Evolutionary conservation across 2,888 invertebrate genomes (phyloP).

Genomic region (Hecatera dysodea): DNA sequence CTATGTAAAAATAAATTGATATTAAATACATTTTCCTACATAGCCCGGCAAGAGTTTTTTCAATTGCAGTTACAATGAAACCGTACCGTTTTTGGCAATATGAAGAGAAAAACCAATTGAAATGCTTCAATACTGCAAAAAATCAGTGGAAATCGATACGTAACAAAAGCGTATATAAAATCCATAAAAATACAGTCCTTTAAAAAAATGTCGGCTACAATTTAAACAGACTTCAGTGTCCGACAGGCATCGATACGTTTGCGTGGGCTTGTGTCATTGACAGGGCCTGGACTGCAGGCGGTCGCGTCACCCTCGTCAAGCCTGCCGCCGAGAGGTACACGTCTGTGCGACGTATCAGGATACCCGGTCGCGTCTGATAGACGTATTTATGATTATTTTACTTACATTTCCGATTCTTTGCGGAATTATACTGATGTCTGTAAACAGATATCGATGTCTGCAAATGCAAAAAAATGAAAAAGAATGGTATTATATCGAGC

Average conservation of each 20-base stretch:
- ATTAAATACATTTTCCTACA: neutral
- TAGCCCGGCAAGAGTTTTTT: neutral
- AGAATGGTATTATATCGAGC: neutral
- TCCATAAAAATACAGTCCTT: conserved; percentile 6
- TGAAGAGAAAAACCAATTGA: neutral
- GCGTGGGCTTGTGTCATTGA: conserved; percentile 62
- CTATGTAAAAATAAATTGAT: neutral
- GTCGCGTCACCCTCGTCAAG: conserved; percentile 51
- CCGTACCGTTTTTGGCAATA: neutral
- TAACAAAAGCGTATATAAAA: conserved; percentile 19
- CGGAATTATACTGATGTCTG: neutral
- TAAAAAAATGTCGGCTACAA: conserved; percentile 8
- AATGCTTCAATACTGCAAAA: neutral
- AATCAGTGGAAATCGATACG: neutral
- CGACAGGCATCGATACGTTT: conserved; percentile 55
- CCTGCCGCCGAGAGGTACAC: conserved; percentile 31
- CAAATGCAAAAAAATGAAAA: no score
- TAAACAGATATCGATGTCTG: neutral
- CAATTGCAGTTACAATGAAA: no score
- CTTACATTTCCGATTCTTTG: neutral
- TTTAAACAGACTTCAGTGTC: conserved; percentile 41
- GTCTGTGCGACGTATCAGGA: conserved; percentile 14
- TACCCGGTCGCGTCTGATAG: conserved; percentile 12
- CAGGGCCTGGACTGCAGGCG: conserved; percentile 63
- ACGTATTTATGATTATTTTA: conserved; percentile 4